These are phyloP conservation scores for Eupithecia dodoneata DNA, from an alignment of 2,888 invertebrate species.

Conservation along the genomic window DNA sequence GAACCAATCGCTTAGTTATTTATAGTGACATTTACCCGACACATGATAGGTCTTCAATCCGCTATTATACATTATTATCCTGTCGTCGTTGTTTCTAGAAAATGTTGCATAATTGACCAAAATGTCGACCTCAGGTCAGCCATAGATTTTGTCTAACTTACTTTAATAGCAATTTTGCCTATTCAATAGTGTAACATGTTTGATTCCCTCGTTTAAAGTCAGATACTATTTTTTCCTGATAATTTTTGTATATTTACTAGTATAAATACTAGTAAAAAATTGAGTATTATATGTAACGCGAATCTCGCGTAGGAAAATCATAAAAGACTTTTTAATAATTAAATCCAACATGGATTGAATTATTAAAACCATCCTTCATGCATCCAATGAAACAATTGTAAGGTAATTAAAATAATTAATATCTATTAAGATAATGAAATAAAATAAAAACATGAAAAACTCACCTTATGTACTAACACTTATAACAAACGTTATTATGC, in stretches of 20 bases:
- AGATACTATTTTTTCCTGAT: too few species aligned
- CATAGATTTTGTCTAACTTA: neutral
- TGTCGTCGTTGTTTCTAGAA: slow-evolving; percentile 48
- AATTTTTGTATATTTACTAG: too few species aligned
- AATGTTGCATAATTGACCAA: slow-evolving; percentile 3
- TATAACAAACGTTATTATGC: too few species aligned
- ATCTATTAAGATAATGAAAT: neutral
- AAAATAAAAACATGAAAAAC: too few species aligned
- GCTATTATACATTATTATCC: slow-evolving; percentile 47
- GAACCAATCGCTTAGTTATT: slow-evolving; percentile 22
- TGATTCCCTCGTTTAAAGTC: neutral
- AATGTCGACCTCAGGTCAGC: neutral
- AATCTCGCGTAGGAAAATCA: too few species aligned
- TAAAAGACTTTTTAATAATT: neutral
- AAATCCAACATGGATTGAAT: too few species aligned
- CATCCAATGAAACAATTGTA: neutral
- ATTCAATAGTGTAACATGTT: neutral
- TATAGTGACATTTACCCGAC: slow-evolving; percentile 38
- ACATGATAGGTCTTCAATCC: slow-evolving; percentile 44
- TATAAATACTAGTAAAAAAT: too few species aligned
- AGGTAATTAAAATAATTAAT: neutral
- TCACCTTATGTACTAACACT: too few species aligned
- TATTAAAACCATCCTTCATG: too few species aligned
- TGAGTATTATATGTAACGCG: too few species aligned
- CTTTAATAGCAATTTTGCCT: neutral